phyloP scores from a whole-genome alignment of 2,113 vertebrate species.

The Phrynocephalus versicolor region DNA sequence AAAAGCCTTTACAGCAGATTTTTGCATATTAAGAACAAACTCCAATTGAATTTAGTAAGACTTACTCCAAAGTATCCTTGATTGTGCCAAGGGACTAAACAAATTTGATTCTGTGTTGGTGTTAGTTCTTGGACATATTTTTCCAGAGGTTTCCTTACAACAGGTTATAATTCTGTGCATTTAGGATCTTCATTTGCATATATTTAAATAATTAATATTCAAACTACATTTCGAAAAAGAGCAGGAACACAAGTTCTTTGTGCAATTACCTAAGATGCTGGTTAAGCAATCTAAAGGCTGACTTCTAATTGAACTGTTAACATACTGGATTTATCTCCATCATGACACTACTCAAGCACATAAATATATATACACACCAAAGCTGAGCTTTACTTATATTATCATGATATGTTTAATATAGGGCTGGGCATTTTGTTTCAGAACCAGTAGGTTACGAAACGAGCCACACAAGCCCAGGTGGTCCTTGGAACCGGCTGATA shows the following conservation, averaged over 20 bases:
- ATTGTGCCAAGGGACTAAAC: not conserved
- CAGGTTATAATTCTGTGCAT: not conserved
- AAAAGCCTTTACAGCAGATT: not conserved
- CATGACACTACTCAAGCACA: not conserved
- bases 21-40: no score
- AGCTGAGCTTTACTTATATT: not conserved
- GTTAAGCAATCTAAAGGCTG: constrained; percentile 12
- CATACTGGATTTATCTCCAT: not conserved
- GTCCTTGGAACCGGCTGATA: no score
- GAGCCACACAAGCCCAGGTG: no score
- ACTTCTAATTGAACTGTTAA: not conserved
- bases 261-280: not conserved
- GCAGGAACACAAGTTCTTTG: not conserved
- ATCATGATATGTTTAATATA: not conserved
- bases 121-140: not conserved
- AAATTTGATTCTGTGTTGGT: not conserved
- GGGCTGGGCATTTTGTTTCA: no score
- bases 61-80: not conserved
- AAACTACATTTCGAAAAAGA: not conserved
- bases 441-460: no score
- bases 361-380: not conserved
- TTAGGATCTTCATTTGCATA: not conserved
- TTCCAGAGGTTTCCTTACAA: not conserved
- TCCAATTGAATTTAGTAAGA: not conserved
- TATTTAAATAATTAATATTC: not conserved